Evolutionary conservation across 2,888 invertebrate species (phyloP).

Genomic region (Fabriciana adippe): DNA sequence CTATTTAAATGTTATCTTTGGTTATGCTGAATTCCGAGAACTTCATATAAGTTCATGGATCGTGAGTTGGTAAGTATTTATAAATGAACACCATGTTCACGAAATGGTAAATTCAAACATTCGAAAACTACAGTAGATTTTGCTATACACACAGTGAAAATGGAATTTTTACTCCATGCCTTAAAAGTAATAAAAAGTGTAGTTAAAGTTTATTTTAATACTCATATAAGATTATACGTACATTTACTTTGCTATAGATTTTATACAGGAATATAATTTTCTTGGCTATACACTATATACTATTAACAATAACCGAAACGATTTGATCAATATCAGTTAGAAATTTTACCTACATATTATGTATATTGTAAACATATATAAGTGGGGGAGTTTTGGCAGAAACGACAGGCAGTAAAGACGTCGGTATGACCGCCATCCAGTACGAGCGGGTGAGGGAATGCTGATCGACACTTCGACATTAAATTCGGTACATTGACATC

Average conservation of each 20-base stretch:
- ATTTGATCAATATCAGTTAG: conserved; percentile 6
- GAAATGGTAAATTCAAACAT: neutral
- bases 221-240: too few relatives aligned
- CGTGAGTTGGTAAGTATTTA: conserved; percentile 4
- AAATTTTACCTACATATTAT: neutral
- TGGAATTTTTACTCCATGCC: too few relatives aligned
- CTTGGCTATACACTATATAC: too few relatives aligned
- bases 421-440: conserved; percentile 49
- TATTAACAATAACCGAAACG: neutral
- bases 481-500: conserved; percentile 11
- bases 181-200: too few relatives aligned
- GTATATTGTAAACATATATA: neutral
- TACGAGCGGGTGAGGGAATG: conserved; percentile 12
- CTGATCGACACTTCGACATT: conserved; percentile 13
- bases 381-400: conserved; percentile 25
- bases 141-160: too few relatives aligned
- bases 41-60: conserved; percentile 19
- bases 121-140: neutral
- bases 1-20: conserved; percentile 35
- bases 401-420: conserved; percentile 63
- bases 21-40: conserved; percentile 25
- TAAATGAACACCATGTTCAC: neutral
- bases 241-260: too few relatives aligned
- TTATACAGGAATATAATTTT: too few relatives aligned
- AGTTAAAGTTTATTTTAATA: too few relatives aligned